Conservation (phyloP, 2,888 invertebrate genomes). For the Clistopyga incitator region DNA sequence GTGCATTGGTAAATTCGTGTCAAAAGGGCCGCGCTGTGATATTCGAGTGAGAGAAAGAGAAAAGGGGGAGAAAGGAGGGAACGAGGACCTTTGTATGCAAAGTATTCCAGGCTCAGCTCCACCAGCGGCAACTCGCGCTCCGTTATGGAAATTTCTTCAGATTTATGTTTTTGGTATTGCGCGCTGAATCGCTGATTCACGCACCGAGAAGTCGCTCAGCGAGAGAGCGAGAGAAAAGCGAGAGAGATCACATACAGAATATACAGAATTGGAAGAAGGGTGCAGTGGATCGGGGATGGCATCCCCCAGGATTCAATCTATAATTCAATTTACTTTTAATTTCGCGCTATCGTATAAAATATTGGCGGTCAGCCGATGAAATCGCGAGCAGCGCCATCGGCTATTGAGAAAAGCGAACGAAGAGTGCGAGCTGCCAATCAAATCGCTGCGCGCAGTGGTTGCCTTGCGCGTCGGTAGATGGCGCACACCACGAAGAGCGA, state of each 20-base stretch:
- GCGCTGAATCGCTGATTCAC: conserved; percentile 75
- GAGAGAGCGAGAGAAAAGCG: neutral
- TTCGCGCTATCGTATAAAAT: conserved; percentile 59
- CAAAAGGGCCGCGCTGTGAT: conserved; percentile 10
- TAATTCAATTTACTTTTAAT: conserved; percentile 69
- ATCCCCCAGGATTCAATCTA: conserved; percentile 56
- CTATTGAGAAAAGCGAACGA: conserved; percentile 52
- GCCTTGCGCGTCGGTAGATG: conserved; percentile 27
- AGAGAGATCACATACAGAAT: neutral
- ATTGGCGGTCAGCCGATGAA: conserved; percentile 59
- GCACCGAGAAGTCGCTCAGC: conserved; percentile 34
- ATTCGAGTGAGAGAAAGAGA: conserved; percentile 12
- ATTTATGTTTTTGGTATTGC: conserved; percentile 76
- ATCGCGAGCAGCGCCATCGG: conserved; percentile 5
- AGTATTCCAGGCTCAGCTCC: conserved; percentile 73
- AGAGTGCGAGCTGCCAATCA: conserved; percentile 66
- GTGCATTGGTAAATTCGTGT: neutral
- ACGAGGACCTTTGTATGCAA: conserved; percentile 74
- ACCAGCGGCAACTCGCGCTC: conserved; percentile 61
- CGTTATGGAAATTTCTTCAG: conserved; percentile 76
- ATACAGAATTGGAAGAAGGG: neutral
- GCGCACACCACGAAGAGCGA: neutral
- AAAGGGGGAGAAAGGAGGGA: conserved; percentile 30
- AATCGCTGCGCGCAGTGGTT: conserved; percentile 41
- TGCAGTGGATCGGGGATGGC: conserved; percentile 14